Percentiles rank a stretch among this genome's conserved stretches.
Conservation (phyloP, 2,888 invertebrate genomes). For the Oligia fasciuncula region DNA sequence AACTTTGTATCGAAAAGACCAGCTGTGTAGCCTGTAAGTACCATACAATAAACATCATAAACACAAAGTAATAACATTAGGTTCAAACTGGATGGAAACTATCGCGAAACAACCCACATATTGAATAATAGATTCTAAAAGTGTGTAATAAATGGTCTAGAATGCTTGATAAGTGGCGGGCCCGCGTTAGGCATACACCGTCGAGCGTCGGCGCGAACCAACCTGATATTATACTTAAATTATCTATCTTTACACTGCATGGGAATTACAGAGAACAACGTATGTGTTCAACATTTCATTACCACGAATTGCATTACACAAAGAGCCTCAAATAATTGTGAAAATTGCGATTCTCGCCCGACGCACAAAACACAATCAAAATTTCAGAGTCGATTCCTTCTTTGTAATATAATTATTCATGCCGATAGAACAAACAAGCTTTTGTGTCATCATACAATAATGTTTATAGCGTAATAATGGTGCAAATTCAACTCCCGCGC, state of each 20-base stretch:
- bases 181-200: slow-evolving; percentile 47
- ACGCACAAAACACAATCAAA: slow-evolving; percentile 5
- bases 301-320: slow-evolving; percentile 32
- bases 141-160: slow-evolving; percentile 60
- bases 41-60: slow-evolving; percentile 29
- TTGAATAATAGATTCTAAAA: slow-evolving; percentile 64
- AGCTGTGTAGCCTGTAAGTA: background rate
- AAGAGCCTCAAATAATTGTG: slow-evolving; percentile 17
- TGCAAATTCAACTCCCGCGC: slow-evolving; percentile 67
- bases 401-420: slow-evolving; percentile 51
- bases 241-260: slow-evolving; percentile 35
- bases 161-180: slow-evolving; percentile 57
- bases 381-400: slow-evolving; percentile 34
- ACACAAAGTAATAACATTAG: slow-evolving; percentile 40
- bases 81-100: slow-evolving; percentile 51
- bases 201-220: slow-evolving; percentile 40
- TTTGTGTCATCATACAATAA: slow-evolving; percentile 65
- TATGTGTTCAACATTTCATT: slow-evolving; percentile 33
- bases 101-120: slow-evolving; percentile 63
- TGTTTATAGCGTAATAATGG: slow-evolving; percentile 74
- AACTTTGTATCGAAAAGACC: slow-evolving; percentile 5
- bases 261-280: slow-evolving; percentile 15
- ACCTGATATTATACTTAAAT: slow-evolving; percentile 54
- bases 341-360: slow-evolving; percentile 16
- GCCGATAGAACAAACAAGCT: slow-evolving; percentile 57